Conservation (phyloP, 1,140 invertebrate genomes). For the Hypothenemus hampei region DNA sequence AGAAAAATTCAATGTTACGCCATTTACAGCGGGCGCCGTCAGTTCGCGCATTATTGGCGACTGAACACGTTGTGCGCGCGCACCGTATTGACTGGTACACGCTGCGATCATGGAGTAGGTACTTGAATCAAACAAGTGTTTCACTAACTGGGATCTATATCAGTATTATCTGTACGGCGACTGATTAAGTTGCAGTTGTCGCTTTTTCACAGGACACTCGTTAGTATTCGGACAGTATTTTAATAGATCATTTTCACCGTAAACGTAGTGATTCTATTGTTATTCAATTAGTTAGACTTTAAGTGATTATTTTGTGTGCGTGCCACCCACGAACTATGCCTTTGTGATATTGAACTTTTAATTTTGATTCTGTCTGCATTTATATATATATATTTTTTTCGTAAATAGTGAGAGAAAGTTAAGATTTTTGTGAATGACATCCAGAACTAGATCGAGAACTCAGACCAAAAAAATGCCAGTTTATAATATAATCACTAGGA, state of each 20-base stretch:
- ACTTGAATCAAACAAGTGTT: constrained; percentile 28
- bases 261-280: constrained; percentile 10
- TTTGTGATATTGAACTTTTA: constrained; percentile 6
- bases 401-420: constrained; percentile 9
- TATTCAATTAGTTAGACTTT: constrained; percentile 18
- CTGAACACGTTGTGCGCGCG: constrained; percentile 23
- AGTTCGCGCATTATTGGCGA: not conserved
- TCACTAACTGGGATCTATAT: constrained; percentile 24
- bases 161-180: constrained; percentile 26
- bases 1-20: constrained; percentile 22
- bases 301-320: constrained; percentile 23
- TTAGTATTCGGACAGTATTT: constrained; percentile 21
- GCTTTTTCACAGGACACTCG: constrained; percentile 11
- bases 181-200: constrained; percentile 20
- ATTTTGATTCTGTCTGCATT: too few relatives aligned
- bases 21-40: constrained; percentile 3
- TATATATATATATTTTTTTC: too few relatives aligned
- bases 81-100: constrained; percentile 6
- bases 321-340: constrained; percentile 25
- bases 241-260: constrained; percentile 19
- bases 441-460: constrained; percentile 25
- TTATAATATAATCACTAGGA: constrained; percentile 53
- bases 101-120: constrained; percentile 18
- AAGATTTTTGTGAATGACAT: constrained; percentile 28
- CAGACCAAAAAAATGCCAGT: constrained; percentile 47